phyloP scores from a whole-genome alignment of 2,888 invertebrate species.

The Dichetophora obliterata region DNA sequence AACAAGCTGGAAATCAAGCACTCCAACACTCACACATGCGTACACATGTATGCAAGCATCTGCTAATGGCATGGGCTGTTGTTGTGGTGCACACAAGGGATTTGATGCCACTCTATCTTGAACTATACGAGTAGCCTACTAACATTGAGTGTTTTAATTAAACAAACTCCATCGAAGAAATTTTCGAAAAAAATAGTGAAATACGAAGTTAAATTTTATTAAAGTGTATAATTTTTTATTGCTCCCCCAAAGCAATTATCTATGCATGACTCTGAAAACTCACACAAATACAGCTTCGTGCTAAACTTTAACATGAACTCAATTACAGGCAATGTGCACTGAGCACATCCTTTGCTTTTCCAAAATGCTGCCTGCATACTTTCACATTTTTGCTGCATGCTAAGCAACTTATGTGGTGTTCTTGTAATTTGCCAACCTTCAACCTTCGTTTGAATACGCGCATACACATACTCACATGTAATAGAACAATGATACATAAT shows the following conservation, averaged over 20 bases:
- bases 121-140: too few species aligned
- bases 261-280: too few species aligned
- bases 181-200: too few species aligned
- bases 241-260: too few species aligned
- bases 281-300: background rate
- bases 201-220: too few species aligned
- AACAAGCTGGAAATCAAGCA: conserved; percentile 27
- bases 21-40: background rate
- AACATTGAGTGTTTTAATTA: too few species aligned
- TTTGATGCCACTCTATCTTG: too few species aligned
- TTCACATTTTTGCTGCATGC: too few species aligned
- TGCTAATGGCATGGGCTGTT: background rate
- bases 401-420: background rate
- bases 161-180: too few species aligned
- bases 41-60: background rate
- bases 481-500: conserved; percentile 3
- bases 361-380: background rate
- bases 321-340: background rate
- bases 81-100: too few species aligned
- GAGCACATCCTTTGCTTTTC: background rate
- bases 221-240: too few species aligned
- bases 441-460: conserved; percentile 43
- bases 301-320: background rate
- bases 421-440: conserved; percentile 55
- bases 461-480: conserved; percentile 6